Conservation (phyloP, 2,113 vertebrate genomes). For the Hippolais icterina region DNA sequence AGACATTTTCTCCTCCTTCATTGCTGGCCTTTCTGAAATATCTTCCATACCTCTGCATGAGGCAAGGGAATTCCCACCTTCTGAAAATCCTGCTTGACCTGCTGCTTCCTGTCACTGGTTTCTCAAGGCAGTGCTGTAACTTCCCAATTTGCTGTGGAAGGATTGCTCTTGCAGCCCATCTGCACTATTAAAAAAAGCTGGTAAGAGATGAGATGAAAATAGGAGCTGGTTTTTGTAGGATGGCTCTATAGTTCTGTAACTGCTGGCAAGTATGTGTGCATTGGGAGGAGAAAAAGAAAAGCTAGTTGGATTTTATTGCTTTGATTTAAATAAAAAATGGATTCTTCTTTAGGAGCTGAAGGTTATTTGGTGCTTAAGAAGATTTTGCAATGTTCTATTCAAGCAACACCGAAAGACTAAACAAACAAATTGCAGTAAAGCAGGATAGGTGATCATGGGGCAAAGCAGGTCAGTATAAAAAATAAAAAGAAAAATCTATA, state of each 20-base stretch:
- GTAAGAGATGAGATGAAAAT: not conserved
- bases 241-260: not conserved
- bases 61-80: not conserved
- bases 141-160: not conserved
- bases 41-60: not conserved
- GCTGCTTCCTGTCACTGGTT: not conserved
- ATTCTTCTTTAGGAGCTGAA: not conserved
- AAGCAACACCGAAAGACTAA: not conserved
- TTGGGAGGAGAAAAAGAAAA: not conserved
- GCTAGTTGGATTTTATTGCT: not conserved
- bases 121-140: rapidly evolving
- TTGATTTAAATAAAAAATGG: constrained; percentile 15
- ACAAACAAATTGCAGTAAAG: not conserved
- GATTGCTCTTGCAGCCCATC: not conserved
- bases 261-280: not conserved
- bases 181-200: not conserved
- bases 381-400: not conserved
- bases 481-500: not conserved
- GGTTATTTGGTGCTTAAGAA: not conserved
- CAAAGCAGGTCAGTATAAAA: not conserved
- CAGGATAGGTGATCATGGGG: not conserved
- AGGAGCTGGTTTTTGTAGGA: not conserved
- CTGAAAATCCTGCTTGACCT: not conserved
- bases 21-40: not conserved
- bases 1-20: not conserved